These are phyloP conservation scores for Halocynthia roretzi DNA, from an alignment of 23 tunicate genomes.

Conservation along the genomic window DNA sequence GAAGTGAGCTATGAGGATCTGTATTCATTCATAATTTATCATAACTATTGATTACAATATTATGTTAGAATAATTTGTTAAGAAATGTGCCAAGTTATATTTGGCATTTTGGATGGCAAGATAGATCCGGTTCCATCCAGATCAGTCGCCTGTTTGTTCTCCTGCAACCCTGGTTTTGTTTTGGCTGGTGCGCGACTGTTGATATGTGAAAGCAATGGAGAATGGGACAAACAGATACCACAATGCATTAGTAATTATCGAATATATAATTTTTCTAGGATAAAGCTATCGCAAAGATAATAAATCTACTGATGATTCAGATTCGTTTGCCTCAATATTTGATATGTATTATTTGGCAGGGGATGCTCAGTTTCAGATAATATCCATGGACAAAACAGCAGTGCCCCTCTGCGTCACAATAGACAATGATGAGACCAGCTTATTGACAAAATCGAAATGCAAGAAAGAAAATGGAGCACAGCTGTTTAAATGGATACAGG, in stretches of 20 bases:
- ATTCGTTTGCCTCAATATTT: too few species aligned
- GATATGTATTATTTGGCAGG: conserved; percentile 12
- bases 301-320: too few species aligned
- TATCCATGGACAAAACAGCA: not conserved
- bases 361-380: conserved; percentile 66
- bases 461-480: conserved; percentile 36
- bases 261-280: not conserved
- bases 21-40: not conserved
- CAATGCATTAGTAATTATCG: conserved; percentile 44
- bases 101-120: conserved; percentile 45
- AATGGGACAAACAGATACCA: conserved; percentile 40
- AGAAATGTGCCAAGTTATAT: conserved; percentile 57
- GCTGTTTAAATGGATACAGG: conserved; percentile 44
- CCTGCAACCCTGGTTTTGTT: conserved; percentile 59
- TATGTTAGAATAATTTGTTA: not conserved
- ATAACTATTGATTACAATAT: not conserved
- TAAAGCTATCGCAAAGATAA: too few species aligned
- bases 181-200: conserved; percentile 9
- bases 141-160: conserved; percentile 35
- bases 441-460: conserved; percentile 30
- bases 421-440: not conserved
- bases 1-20: conserved; percentile 21
- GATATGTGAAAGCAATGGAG: conserved; percentile 29
- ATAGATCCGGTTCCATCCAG: conserved; percentile 53
- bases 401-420: conserved; percentile 38